These are phyloP conservation scores for Nymphalis c-album DNA, from an alignment of 2,888 invertebrate species.

Conservation along the genomic window DNA sequence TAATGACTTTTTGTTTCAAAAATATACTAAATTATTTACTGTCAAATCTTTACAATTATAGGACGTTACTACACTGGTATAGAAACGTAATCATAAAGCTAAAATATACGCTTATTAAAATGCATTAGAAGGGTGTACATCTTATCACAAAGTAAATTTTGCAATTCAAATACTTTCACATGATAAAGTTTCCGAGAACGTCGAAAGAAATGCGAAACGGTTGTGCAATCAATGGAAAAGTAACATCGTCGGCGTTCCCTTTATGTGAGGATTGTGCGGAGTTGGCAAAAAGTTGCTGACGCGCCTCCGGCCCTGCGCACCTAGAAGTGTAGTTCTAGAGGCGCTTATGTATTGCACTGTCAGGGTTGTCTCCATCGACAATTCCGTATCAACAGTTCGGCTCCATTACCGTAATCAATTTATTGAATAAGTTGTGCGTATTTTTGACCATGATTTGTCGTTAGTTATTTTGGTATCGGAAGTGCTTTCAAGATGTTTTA, in stretches of 20 bases:
- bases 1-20: background rate
- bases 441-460: too few species aligned
- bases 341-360: conserved; percentile 19
- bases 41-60: background rate
- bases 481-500: too few species aligned
- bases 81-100: background rate
- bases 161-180: conserved; percentile 7
- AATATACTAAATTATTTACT: background rate
- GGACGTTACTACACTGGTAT: background rate
- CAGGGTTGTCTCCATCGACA: conserved; percentile 2
- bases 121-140: background rate
- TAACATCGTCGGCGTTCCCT: conserved; percentile 34
- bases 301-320: conserved; percentile 21
- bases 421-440: too few species aligned
- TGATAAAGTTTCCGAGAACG: conserved; percentile 21
- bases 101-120: background rate
- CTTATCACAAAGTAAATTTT: conserved; percentile 4
- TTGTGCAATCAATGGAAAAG: conserved; percentile 36
- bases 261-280: conserved; percentile 28
- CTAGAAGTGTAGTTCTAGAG: conserved; percentile 28
- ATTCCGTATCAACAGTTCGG: background rate
- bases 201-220: conserved; percentile 32
- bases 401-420: too few species aligned
- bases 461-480: too few species aligned
- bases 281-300: conserved; percentile 36